A percentile compares a stretch with the other conserved stretches of the same genome.
These are phyloP conservation scores for Ecdyonurus torrentis DNA, from an alignment of 2,888 invertebrate species.

Conservation along the genomic window DNA sequence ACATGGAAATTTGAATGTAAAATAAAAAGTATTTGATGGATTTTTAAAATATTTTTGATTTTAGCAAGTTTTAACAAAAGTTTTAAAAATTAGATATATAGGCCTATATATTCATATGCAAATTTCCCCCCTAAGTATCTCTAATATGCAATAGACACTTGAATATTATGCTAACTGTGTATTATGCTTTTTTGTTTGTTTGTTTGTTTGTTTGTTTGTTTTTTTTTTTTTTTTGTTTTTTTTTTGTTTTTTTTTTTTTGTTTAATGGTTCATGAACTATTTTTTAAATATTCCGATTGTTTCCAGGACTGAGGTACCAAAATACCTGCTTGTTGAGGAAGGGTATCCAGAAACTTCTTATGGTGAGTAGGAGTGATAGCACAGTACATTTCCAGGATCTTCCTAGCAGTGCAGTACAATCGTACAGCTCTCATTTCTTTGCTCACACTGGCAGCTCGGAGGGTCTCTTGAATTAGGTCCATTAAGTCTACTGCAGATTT, in stretches of 20 bases:
- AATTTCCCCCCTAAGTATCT: no score
- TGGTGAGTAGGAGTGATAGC: slow-evolving; percentile 65
- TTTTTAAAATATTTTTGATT: neutral
- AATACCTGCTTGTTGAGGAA: slow-evolving; percentile 78
- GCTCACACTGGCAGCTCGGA: slow-evolving; percentile 46
- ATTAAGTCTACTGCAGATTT: slow-evolving; percentile 42
- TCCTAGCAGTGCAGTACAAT: slow-evolving; percentile 49
- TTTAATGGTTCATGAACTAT: no score
- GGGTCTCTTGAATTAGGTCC: slow-evolving; percentile 41
- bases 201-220: no score
- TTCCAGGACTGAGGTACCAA: no score
- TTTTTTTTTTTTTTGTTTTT: no score
- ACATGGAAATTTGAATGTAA: neutral
- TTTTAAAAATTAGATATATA: no score
- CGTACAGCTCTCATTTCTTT: slow-evolving; percentile 39
- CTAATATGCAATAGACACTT: no score
- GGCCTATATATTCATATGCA: no score
- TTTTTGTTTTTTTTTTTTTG: no score
- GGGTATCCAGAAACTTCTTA: slow-evolving; percentile 56
- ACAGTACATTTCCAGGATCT: slow-evolving; percentile 60
- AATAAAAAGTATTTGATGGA: neutral
- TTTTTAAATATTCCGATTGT: no score
- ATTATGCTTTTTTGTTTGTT: no score
- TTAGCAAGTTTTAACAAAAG: neutral
- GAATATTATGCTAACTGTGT: no score